Evolutionary conservation across 2,797 vertebrate species (phyloP).

Genomic region (Xyrichtys novacula): DNA sequence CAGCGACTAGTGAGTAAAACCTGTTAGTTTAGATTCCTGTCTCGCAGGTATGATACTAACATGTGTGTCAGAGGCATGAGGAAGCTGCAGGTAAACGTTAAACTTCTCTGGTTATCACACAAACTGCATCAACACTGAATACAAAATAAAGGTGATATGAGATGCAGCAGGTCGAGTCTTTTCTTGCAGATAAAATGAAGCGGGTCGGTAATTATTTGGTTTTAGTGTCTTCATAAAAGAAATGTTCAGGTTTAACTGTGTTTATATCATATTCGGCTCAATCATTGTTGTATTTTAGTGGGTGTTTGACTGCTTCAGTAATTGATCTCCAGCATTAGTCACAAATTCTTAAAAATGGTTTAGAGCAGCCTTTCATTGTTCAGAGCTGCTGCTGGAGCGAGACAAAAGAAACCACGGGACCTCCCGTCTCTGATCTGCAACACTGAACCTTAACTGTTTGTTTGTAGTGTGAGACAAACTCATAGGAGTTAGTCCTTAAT

Average conservation of each 20-base stretch:
- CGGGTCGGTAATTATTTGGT: too few species aligned
- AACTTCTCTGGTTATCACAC: neutral
- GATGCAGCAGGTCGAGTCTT: neutral
- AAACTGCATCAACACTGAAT: neutral
- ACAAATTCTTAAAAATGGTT: neutral
- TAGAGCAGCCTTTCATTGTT: neutral
- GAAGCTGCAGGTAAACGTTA: neutral
- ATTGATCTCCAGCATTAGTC: neutral
- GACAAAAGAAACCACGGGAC: neutral
- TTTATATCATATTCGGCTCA: neutral
- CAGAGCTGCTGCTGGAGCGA: neutral
- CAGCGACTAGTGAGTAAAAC: constrained; percentile 8
- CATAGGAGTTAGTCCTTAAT: too few species aligned
- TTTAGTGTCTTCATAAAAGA: too few species aligned
- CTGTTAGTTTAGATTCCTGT: neutral
- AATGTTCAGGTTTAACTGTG: too few species aligned
- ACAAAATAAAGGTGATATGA: neutral
- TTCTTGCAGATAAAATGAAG: too few species aligned
- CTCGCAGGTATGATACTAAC: neutral
- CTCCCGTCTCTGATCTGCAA: neutral
- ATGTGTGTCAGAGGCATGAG: neutral
- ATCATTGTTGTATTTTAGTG: neutral
- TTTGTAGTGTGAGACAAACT: neutral
- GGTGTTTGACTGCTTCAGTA: too few species aligned
- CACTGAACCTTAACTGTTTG: neutral